phyloP scores from a whole-genome alignment of 2,113 vertebrate genomes.

The Glaucomys volans region DNA sequence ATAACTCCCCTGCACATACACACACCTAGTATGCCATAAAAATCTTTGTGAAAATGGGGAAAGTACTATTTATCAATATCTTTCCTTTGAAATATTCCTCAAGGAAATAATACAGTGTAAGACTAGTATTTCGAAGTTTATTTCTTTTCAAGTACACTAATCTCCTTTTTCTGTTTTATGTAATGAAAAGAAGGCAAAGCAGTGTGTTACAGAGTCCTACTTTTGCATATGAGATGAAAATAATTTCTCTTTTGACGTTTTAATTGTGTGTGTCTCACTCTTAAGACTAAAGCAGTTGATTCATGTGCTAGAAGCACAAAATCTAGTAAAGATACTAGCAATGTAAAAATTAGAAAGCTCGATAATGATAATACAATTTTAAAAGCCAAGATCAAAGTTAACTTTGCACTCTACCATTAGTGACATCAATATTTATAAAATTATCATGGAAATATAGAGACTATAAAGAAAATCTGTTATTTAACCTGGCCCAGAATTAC shows the following conservation, averaged over 20 bases:
- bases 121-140: not conserved
- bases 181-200: not conserved
- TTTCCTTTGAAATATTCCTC: not conserved
- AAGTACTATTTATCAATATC: not conserved
- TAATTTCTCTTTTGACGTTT: not conserved
- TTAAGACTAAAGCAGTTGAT: not conserved
- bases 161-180: not conserved
- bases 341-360: not conserved
- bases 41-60: not conserved
- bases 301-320: not conserved
- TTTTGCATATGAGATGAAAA: not conserved
- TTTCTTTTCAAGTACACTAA: not conserved
- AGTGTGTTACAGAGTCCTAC: not conserved
- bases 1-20: too few relatives aligned
- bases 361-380: not conserved
- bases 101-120: not conserved
- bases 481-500: not conserved
- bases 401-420: not conserved
- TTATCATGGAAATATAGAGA: not conserved
- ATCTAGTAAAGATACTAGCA: not conserved
- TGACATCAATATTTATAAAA: not conserved
- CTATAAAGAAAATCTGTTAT: not conserved
- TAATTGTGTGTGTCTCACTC: not conserved
- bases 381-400: not conserved
- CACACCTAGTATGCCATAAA: too few relatives aligned